phyloP scores from a whole-genome alignment of 1,140 invertebrate species.

The Orchestia grillus region DNA sequence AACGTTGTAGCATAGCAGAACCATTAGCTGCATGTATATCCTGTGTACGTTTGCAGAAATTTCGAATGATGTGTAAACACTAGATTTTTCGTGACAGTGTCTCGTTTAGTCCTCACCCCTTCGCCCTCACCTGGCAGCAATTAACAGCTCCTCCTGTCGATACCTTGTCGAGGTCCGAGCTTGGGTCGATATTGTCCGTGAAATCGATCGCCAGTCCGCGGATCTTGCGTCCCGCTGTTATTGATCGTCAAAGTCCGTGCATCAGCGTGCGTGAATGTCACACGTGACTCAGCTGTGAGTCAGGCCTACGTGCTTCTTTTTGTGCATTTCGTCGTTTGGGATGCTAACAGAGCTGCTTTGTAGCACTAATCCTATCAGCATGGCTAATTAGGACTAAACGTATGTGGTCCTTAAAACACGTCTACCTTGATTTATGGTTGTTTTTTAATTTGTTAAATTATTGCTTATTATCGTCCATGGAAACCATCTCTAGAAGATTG shows the following conservation, averaged over 20 bases:
- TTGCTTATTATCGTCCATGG: background rate
- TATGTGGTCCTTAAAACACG: no score
- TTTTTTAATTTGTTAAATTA: background rate
- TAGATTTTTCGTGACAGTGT: background rate
- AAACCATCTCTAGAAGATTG: background rate
- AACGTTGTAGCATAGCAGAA: no score
- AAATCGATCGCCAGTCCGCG: background rate
- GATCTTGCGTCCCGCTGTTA: background rate
- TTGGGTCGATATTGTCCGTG: slow-evolving; percentile 29
- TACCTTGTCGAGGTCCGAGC: background rate
- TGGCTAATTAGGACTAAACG: no score
- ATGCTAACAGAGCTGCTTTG: background rate
- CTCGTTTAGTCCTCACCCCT: background rate
- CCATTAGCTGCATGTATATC: no score
- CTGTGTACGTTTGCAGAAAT: no score
- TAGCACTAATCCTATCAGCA: no score
- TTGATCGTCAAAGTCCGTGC: slow-evolving; percentile 12
- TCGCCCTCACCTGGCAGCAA: background rate
- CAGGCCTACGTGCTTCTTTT: background rate
- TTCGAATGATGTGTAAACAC: no score
- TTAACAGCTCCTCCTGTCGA: slow-evolving; percentile 42
- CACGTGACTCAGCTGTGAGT: slow-evolving; percentile 30
- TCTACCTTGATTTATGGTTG: background rate
- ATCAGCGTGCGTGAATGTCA: background rate
- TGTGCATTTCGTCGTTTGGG: background rate